Percentiles rank a stretch among this genome's conserved stretches.
These are phyloP conservation scores for Agrotis puta DNA, from an alignment of 2,888 invertebrate species.

Conservation along the genomic window DNA sequence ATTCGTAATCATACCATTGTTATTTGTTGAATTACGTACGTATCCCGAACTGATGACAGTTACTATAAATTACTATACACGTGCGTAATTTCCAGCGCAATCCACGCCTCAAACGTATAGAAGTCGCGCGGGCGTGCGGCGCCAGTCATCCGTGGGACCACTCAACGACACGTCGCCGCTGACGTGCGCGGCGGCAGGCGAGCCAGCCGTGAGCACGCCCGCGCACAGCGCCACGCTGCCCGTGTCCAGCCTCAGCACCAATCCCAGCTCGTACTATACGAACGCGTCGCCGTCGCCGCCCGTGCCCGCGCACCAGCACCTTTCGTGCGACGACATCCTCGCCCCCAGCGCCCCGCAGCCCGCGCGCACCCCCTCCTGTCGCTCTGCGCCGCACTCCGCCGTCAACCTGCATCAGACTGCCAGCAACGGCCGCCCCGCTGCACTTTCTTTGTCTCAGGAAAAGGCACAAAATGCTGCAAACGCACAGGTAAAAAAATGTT, in stretches of 20 bases:
- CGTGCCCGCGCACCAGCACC: constrained; percentile 82
- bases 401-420: constrained; percentile 85
- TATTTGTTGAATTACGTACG: constrained; percentile 6
- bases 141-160: constrained; percentile 92
- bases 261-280: constrained; percentile 91
- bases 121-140: constrained; percentile 91
- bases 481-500: constrained; percentile 76
- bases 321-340: constrained; percentile 88
- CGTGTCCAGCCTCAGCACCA: constrained; percentile 90
- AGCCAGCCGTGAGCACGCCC: constrained; percentile 86
- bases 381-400: constrained; percentile 88
- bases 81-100: constrained; percentile 88
- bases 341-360: constrained; percentile 79
- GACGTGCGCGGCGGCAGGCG: constrained; percentile 80
- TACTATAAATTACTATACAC: constrained; percentile 45
- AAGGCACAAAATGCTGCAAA: constrained; percentile 77
- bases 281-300: constrained; percentile 92
- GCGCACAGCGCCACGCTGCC: constrained; percentile 89
- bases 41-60: constrained; percentile 14
- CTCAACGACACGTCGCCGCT: constrained; percentile 90
- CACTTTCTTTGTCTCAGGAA: constrained; percentile 79
- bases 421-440: constrained; percentile 79
- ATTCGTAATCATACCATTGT: constrained; percentile 28
- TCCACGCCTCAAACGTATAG: constrained; percentile 92
- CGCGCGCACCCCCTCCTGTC: constrained; percentile 82